Conservation (phyloP, 35 echinoderm and acorn worm genomes). For the Eucidaris tribuloides region DNA sequence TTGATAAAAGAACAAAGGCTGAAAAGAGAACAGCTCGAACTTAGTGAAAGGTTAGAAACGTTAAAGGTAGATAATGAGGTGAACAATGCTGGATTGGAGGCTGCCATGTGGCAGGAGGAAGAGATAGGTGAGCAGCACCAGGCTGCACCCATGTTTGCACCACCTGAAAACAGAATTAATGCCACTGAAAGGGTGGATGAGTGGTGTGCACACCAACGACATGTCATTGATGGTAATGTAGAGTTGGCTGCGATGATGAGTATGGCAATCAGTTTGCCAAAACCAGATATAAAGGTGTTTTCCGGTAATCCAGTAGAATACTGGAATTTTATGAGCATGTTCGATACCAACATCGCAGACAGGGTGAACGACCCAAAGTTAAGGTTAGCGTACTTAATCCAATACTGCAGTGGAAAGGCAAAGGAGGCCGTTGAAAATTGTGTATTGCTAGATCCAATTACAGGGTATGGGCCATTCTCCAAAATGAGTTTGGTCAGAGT, state of each 20-base stretch:
- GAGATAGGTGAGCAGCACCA: too few relatives aligned
- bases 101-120: conserved; percentile 58
- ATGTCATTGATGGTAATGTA: background rate
- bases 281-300: background rate
- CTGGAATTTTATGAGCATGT: background rate
- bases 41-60: conserved; percentile 17
- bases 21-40: too few relatives aligned
- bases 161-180: background rate
- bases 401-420: conserved; percentile 51
- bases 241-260: background rate
- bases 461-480: conserved; percentile 54
- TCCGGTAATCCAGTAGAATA: background rate
- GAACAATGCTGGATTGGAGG: conserved; percentile 40
- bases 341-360: conserved; percentile 44
- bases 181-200: background rate
- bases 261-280: background rate
- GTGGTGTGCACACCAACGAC: conserved; percentile 3
- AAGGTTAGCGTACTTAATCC: conserved; percentile 49
- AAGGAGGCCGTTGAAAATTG: conserved; percentile 47
- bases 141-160: background rate
- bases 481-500: conserved; percentile 52
- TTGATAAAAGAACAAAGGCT: too few relatives aligned
- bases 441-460: conserved; percentile 16
- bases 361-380: conserved; percentile 22
- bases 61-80: conserved; percentile 32